Evolutionary conservation across 2,113 vertebrate genomes (phyloP).

Genomic region (Centropus unirufus): DNA sequence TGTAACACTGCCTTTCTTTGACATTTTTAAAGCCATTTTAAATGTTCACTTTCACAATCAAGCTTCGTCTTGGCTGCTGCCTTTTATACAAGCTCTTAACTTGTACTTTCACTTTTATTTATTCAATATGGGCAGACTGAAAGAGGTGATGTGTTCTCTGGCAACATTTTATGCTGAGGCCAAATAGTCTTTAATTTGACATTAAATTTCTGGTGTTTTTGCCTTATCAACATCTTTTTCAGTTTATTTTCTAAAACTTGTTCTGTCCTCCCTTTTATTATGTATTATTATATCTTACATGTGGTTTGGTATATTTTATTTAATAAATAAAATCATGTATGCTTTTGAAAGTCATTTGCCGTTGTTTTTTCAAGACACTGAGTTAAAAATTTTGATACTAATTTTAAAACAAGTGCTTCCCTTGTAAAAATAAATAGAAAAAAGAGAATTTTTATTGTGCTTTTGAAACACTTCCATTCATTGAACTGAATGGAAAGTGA

Average conservation of each 20-base stretch:
- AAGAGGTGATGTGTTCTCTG: background rate
- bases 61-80: background rate
- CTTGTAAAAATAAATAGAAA: background rate
- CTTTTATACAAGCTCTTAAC: background rate
- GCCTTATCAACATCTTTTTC: background rate
- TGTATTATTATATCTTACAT: background rate
- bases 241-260: background rate
- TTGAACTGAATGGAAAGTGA: background rate
- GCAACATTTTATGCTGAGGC: background rate
- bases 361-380: background rate
- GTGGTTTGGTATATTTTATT: background rate
- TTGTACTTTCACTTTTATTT: background rate
- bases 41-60: background rate
- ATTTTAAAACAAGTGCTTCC: background rate
- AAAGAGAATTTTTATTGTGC: background rate
- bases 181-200: conserved; percentile 24
- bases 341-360: background rate
- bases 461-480: background rate
- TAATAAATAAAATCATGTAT: background rate
- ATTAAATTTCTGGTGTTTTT: background rate
- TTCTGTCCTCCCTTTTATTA: background rate
- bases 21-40: background rate
- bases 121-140: background rate
- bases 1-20: background rate
- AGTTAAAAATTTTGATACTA: background rate